Evolutionary conservation across 2,888 invertebrate genomes (phyloP).

Genomic region (Diploptera punctata): DNA sequence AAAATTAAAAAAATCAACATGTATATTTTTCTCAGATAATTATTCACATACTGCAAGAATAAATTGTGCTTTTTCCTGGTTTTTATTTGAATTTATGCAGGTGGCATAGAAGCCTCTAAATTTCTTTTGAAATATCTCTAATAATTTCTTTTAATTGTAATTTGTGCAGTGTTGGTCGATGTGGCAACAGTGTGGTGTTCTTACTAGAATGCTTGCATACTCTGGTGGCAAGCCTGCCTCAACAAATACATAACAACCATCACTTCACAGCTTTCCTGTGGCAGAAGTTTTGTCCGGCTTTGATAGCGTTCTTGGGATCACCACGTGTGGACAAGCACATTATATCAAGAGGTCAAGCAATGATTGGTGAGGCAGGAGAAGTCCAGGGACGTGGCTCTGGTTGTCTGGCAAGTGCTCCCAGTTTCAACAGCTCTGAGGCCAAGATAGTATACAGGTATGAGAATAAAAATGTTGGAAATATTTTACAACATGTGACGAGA

Average conservation of each 20-base stretch:
- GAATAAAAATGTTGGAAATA: not conserved
- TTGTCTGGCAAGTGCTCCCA: constrained; percentile 73
- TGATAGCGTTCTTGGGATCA: constrained; percentile 87
- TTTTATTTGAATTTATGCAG: too few relatives aligned
- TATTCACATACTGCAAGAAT: too few relatives aligned
- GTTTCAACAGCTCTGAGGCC: constrained; percentile 83
- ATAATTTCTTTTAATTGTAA: not conserved
- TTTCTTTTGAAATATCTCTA: too few relatives aligned
- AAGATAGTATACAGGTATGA: constrained; percentile 85
- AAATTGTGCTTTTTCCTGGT: too few relatives aligned
- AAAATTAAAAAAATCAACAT: too few relatives aligned
- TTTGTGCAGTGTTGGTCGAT: constrained; percentile 52
- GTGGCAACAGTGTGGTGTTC: constrained; percentile 73
- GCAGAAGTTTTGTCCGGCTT: constrained; percentile 91
- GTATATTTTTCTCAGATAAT: too few relatives aligned
- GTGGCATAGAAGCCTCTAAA: too few relatives aligned
- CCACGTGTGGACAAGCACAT: constrained; percentile 84
- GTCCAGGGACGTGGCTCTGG: constrained; percentile 69
- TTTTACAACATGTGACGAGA: too few relatives aligned
- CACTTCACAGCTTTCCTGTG: constrained; percentile 89
- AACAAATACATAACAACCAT: constrained; percentile 80
- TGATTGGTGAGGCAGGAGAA: constrained; percentile 50
- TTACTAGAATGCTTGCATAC: constrained; percentile 87
- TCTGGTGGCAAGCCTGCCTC: constrained; percentile 81
- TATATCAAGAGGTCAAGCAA: constrained; percentile 58